Percentiles rank a stretch among this genome's conserved stretches.
phyloP scores from a whole-genome alignment of 2,888 invertebrate species.

The Tuberolachnus salignus region DNA sequence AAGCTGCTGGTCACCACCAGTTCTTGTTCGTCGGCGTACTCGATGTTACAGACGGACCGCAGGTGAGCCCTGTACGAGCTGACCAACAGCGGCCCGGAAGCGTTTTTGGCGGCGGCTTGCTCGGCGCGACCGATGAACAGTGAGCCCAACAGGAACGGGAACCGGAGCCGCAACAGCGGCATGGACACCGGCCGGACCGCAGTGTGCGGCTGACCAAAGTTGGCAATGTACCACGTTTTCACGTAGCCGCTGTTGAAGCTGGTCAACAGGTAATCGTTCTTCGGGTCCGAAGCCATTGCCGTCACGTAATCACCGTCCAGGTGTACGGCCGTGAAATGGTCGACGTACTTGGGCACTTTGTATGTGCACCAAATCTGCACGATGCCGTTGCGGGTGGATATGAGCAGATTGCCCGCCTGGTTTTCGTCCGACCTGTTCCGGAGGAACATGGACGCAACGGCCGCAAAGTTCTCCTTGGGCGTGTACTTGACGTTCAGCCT shows the following conservation, averaged over 20 bases:
- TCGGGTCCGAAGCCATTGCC: constrained; percentile 73
- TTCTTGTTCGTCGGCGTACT: constrained; percentile 7
- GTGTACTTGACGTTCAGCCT: neutral
- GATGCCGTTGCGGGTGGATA: constrained; percentile 76
- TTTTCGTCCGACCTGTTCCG: constrained; percentile 66
- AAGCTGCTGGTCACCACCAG: constrained; percentile 68
- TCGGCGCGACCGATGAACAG: constrained; percentile 1
- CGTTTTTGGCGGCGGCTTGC: neutral
- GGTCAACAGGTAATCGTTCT: constrained; percentile 75
- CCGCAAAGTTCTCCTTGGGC: neutral
- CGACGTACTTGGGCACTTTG: constrained; percentile 60
- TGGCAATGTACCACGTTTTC: constrained; percentile 78
- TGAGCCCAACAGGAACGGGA: constrained; percentile 17
- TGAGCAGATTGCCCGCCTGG: constrained; percentile 71
- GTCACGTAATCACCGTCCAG: constrained; percentile 67
- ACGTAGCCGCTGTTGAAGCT: constrained; percentile 77
- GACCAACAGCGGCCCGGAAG: constrained; percentile 1
- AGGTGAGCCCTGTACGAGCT: constrained; percentile 25
- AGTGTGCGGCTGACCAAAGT: constrained; percentile 65
- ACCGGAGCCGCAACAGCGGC: neutral
- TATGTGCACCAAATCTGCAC: constrained; percentile 80
- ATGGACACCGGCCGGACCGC: neutral
- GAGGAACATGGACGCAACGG: constrained; percentile 13
- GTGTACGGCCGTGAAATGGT: constrained; percentile 62
- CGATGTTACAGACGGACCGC: constrained; percentile 33